Conservation (phyloP, 2,888 invertebrate genomes). For the Stictocephala bisonia region DNA sequence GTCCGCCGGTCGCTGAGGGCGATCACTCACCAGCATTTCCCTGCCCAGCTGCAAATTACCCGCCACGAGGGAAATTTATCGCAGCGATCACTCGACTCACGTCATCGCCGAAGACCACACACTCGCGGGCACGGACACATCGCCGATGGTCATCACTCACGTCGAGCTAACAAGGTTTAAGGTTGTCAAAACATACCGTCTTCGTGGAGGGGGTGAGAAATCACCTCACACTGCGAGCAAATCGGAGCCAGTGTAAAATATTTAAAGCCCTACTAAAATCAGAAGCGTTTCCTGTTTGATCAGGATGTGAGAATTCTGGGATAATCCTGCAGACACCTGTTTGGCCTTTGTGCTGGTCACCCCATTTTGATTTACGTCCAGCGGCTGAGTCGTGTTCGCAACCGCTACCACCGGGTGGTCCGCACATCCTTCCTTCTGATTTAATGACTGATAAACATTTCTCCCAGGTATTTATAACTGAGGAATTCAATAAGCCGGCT, state of each 20-base stretch:
- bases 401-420: conserved; percentile 32
- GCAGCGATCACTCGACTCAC: no score
- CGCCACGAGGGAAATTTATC: no score
- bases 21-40: neutral
- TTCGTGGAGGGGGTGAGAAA: no score
- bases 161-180: conserved; percentile 33
- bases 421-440: conserved; percentile 3
- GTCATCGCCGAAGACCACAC: conserved; percentile 17
- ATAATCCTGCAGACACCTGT: conserved; percentile 5
- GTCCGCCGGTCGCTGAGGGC: no score
- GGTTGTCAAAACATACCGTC: conserved; percentile 17
- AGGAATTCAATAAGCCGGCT: conserved; percentile 40
- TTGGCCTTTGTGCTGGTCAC: no score
- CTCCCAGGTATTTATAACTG: conserved; percentile 34
- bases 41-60: conserved; percentile 9
- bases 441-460: conserved; percentile 40
- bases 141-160: conserved; percentile 9
- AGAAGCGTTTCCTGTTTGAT: neutral
- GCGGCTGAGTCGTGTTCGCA: no score
- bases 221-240: no score
- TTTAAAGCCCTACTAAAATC: no score
- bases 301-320: neutral
- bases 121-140: conserved; percentile 35
- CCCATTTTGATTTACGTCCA: no score
- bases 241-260: no score